Base-by-base conservation (phyloP, 2,888 invertebrate genomes). In the Theretra japonica region DNA sequence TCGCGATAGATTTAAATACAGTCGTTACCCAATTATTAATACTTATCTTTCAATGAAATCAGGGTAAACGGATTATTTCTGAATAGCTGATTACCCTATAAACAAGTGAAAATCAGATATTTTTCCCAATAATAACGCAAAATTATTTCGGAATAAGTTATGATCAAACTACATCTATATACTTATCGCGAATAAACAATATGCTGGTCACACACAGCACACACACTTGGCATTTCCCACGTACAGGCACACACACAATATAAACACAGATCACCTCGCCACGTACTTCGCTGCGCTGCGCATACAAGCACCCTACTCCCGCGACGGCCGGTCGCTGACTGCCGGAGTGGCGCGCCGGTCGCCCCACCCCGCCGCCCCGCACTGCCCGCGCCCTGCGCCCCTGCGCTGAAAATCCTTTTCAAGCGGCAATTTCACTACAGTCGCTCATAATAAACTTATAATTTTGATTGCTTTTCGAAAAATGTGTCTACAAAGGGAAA, bases 341-440 rank as follows among this genome's bases (percentile, higher is more conserved):
- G 89, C 89, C 91, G 91, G 89, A 88, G 85, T 82, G 83, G 84
- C 86, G 87, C 86, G 79, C 76, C 76, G 78, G 79, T 78, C 81
- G 81, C 80, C 74, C 70, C 77, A 73, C 76, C 77, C 73, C 73
- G 77, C 77, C 74, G 74, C 72, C 80, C 80, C 73, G 70, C 77
- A 73, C 76, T 77, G 74, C 73, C 78, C 77, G 74, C 75, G 72
- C 76, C 71, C 75, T 56, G 74, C 74, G 72, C 75, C 76, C 74
- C 79, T 73, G 79, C 81, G 79, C 85, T 84, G 83, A 83, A 84
- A 86, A 88, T 87, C 87, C 86, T 81, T 85, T 86, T 82, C 83
- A 80, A 79, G 78, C 79, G 77, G 72, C 77, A 82, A 79, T 83
- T 83, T 83, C 79, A 69, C 68, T 53, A 50, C 30, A 50, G 56